These are phyloP conservation scores for Hyalella azteca DNA, from an alignment of 2,888 invertebrate species.

Conservation along the genomic window DNA sequence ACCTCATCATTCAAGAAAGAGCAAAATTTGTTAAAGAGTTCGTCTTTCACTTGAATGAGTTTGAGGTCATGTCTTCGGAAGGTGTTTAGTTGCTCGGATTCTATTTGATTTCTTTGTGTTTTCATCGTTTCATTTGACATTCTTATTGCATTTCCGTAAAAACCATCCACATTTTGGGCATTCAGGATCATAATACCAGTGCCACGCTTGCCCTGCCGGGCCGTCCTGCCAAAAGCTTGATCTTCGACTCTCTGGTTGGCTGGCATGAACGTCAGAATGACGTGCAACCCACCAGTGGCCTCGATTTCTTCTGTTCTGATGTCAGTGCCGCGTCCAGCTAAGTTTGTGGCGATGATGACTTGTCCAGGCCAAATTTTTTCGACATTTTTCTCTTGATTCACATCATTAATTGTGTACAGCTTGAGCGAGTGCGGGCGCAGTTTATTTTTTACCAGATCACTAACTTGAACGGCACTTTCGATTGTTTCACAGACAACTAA, in stretches of 20 bases:
- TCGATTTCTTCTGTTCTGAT: constrained; percentile 1
- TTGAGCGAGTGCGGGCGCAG: neutral
- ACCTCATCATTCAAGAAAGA: neutral
- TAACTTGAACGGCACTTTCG: neutral
- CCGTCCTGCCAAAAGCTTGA: constrained; percentile 9
- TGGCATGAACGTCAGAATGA: neutral
- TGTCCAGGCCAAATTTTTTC: neutral
- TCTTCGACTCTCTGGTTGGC: neutral
- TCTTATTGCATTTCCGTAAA: neutral
- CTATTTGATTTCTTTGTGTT: neutral
- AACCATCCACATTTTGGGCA: neutral
- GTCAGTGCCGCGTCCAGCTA: constrained; percentile 7
- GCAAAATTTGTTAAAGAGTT: neutral
- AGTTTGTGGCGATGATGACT: constrained; percentile 1
- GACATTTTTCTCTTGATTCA: constrained; percentile 1
- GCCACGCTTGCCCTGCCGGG: neutral
- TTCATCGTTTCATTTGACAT: neutral
- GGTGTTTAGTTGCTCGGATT: neutral
- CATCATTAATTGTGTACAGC: neutral
- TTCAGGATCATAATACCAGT: constrained; percentile 4
- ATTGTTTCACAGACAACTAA: neutral
- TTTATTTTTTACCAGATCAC: neutral
- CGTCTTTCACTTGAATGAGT: neutral
- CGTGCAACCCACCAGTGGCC: constrained; percentile 8
- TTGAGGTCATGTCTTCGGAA: neutral